Evolutionary conservation across 2,797 vertebrate species (phyloP).

Genomic region (Philypnodon macrostomus): DNA sequence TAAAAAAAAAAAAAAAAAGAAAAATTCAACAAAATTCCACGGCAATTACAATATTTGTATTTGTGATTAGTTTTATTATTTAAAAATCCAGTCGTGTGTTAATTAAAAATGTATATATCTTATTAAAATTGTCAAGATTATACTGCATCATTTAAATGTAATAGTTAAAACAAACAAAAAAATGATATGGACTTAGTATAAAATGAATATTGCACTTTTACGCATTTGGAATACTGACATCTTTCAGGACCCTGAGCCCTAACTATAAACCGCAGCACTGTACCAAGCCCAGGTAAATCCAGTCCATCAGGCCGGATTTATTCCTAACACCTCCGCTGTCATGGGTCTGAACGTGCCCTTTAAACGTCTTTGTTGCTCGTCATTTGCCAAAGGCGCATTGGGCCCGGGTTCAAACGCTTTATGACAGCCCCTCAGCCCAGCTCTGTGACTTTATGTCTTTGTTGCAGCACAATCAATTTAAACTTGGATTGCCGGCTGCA

Average conservation of each 20-base stretch:
- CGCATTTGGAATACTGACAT: conserved; percentile 1
- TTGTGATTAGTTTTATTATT: too few species aligned
- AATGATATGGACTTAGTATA: too few species aligned
- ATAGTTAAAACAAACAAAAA: too few species aligned
- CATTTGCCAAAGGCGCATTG: conserved; percentile 47
- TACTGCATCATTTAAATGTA: too few species aligned
- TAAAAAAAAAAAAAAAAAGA: too few species aligned
- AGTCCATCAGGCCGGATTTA: conserved; percentile 11
- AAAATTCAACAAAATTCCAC: too few species aligned
- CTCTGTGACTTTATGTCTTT: conserved; percentile 44
- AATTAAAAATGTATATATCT: too few species aligned
- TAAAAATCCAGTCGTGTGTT: too few species aligned
- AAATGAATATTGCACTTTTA: background rate
- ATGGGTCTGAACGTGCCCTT: conserved; percentile 33
- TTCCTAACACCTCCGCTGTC: conserved; percentile 28
- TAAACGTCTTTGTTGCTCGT: conserved; percentile 32
- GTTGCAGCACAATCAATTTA: conserved; percentile 26
- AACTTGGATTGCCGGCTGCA: conserved; percentile 33
- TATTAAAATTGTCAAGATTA: too few species aligned
- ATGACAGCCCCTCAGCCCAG: conserved; percentile 21
- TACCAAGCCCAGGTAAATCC: conserved; percentile 13
- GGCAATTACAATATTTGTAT: too few species aligned
- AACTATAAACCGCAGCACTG: background rate
- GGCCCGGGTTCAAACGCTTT: conserved; percentile 39
- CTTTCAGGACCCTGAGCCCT: background rate